Evolutionary conservation across 35 echinoderm and acorn worm species (phyloP).

Genomic region (Anneissia japonica): DNA sequence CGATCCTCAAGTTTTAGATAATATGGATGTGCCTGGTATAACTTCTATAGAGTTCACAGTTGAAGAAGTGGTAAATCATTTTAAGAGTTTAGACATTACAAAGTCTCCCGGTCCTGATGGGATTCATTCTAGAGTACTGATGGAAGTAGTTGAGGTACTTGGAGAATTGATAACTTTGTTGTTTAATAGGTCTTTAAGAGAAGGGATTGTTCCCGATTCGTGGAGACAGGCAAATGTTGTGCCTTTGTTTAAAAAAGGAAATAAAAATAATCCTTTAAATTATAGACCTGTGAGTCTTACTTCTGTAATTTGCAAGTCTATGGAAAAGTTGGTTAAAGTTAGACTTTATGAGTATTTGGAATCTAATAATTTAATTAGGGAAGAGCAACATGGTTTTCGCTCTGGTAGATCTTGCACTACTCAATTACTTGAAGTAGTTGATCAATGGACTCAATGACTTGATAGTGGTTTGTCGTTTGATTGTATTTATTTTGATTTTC

Average conservation of each 20-base stretch:
- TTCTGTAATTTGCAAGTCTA: neutral
- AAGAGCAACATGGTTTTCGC: constrained; percentile 34
- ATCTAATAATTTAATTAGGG: neutral
- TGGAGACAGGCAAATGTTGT: constrained; percentile 1
- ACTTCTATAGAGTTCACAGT: neutral
- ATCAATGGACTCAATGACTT: neutral
- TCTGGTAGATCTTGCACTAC: constrained; percentile 22
- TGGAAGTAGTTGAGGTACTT: neutral
- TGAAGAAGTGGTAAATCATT: too few species aligned
- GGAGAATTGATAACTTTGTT: neutral
- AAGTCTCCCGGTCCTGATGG: neutral
- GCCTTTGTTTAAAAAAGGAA: neutral
- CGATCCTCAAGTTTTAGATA: neutral
- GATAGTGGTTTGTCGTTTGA: neutral
- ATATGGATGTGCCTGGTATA: neutral
- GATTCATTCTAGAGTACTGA: constrained; percentile 11
- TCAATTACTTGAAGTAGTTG: constrained; percentile 19
- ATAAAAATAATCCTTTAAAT: neutral
- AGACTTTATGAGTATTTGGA: constrained; percentile 13
- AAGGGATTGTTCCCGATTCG: neutral
- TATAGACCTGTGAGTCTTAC: constrained; percentile 6
- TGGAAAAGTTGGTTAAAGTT: constrained; percentile 30
- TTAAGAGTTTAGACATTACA: neutral
- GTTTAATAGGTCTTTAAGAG: constrained; percentile 2
- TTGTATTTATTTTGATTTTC: neutral